Evolutionary conservation across 2,797 vertebrate species (phyloP), one percentile per base, ranked within the genome.

Genomic region (Typhlichthys eigenmanni): DNA sequence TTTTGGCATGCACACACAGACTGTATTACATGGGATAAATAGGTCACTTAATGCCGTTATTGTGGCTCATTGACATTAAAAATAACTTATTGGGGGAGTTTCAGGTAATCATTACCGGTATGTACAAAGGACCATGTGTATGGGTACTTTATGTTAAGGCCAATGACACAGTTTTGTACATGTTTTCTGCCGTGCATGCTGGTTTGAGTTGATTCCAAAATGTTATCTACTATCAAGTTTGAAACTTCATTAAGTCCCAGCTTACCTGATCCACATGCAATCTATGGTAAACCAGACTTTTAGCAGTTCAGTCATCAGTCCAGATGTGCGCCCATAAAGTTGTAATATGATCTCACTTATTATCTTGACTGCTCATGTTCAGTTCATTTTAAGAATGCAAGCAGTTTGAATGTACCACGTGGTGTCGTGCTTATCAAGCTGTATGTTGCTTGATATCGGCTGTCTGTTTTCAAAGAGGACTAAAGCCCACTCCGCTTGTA

Each of bases 321-420:
- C 51, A 63, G 64, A 60, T 63, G 0, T 65, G 60, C 60, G 71
- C 85, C 67, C 59, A 12, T 66, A 62, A 34, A 24, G 45, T 57
- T 76, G 54, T 68, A 60, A 74, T 53, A 66, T 83, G 80, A 72
- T 59, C 67, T 19, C 60, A 71, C 53, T 34, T 77, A 81, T 81
- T 82, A 45, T 73, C 58, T 71, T 74, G 76, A 83, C 80, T 82
- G 82, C 80, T 87, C 79, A 75, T 81, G 76, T 47, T 53, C 69
- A 45, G 5, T 62, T 78, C 7, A 8, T 56, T 72, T 48, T 64
- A 43, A 43, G 55, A 72, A 69, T 52, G 17, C 79, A 78, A 86
- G 84, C 84, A 76, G 81, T 88, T 84, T 89, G 91, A 90, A 90
- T 91, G 88, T 92, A 81, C 50, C 71, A 78, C 61, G 62, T 55